These are phyloP conservation scores for Tupaia tana DNA, from an alignment of 2,113 vertebrate species.

Conservation along the genomic window DNA sequence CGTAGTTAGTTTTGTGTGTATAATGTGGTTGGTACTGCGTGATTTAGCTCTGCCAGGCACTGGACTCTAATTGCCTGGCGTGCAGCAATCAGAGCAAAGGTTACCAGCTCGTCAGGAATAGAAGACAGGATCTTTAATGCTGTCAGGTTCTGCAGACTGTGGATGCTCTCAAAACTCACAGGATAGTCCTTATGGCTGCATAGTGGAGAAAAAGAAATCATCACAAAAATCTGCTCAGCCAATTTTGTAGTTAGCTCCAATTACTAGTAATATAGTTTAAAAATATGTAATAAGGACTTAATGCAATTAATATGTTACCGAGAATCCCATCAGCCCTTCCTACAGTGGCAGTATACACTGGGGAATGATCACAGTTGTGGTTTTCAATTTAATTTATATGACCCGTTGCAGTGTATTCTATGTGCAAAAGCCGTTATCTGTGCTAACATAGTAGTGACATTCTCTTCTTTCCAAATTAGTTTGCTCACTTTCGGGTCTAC, in stretches of 20 bases:
- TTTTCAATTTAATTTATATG: neutral
- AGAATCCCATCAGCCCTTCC: neutral
- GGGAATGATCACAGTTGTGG: neutral
- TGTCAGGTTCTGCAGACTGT: neutral
- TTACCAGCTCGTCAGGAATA: neutral
- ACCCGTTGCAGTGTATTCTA: neutral
- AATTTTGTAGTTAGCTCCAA: neutral
- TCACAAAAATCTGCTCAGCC: neutral
- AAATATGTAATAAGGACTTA: neutral
- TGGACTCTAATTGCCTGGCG: neutral
- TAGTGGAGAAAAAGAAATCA: neutral
- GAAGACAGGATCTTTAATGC: neutral
- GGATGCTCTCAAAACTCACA: neutral
- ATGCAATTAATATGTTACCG: neutral
- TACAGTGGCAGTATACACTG: neutral
- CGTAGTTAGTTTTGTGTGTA: neutral
- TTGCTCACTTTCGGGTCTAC: neutral
- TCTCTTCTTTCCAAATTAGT: neutral
- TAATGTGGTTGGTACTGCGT: neutral
- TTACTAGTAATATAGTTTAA: neutral
- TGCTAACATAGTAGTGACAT: neutral
- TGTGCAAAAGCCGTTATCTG: neutral
- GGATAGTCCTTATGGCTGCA: neutral
- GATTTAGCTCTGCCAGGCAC: neutral
- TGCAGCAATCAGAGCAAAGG: slow-evolving; percentile 47